These are phyloP conservation scores for Drosophila saltans DNA, from an alignment of 1,140 invertebrate species.

Conservation along the genomic window DNA sequence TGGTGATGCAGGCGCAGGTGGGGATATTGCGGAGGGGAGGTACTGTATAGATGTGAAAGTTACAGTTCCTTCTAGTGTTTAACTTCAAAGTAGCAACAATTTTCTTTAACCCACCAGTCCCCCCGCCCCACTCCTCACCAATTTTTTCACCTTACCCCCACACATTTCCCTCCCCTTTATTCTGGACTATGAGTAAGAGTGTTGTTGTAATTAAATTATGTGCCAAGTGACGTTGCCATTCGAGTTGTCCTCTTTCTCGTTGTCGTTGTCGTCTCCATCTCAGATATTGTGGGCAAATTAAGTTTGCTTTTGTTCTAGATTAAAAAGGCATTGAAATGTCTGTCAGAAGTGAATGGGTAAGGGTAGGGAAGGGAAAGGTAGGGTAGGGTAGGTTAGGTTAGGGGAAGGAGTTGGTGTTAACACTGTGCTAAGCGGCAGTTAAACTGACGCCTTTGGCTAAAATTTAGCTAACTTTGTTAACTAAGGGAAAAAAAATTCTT, in stretches of 20 bases:
- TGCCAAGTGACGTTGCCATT: constrained; percentile 55
- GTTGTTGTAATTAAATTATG: constrained; percentile 68
- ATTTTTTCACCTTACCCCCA: neutral
- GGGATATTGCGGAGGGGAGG: neutral
- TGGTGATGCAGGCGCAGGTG: neutral
- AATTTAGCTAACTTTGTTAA: constrained; percentile 62
- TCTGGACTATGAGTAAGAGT: constrained; percentile 28
- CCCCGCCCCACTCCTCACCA: too few species aligned
- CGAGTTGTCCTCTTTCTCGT: constrained; percentile 36
- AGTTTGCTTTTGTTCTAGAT: constrained; percentile 69
- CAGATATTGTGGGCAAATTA: constrained; percentile 65
- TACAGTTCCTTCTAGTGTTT: constrained; percentile 21
- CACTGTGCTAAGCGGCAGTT: constrained; percentile 47
- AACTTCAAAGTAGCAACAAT: constrained; percentile 52
- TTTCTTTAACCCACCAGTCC: neutral
- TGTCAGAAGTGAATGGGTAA: constrained; percentile 14
- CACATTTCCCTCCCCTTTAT: neutral
- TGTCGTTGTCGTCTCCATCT: constrained; percentile 30
- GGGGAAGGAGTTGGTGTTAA: constrained; percentile 9
- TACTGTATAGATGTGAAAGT: neutral
- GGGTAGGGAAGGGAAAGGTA: too few species aligned
- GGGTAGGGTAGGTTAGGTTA: too few species aligned
- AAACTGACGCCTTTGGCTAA: constrained; percentile 56
- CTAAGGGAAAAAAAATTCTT: neutral
- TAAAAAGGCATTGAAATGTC: constrained; percentile 67